Percentiles rank a stretch among this genome's conserved stretches.
Conservation (phyloP, 1,140 invertebrate genomes). For the Bombus terrestris region DNA sequence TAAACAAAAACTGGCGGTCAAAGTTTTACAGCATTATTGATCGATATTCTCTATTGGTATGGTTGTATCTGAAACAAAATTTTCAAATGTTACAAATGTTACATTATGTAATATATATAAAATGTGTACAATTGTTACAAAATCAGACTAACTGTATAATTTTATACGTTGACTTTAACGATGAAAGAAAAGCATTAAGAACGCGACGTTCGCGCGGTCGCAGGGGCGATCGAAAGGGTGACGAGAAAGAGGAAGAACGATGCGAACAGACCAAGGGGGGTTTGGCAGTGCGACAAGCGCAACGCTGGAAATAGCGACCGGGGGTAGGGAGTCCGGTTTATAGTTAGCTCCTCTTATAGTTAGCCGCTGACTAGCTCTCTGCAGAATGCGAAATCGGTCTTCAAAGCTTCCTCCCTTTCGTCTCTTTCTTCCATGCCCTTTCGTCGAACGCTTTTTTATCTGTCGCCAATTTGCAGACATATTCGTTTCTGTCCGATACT, state of each 20-base stretch:
- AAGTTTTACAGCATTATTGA: constrained; percentile 30
- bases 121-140: too few relatives aligned
- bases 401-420: constrained; percentile 32
- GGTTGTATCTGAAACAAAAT: constrained; percentile 27
- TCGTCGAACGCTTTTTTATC: constrained; percentile 1
- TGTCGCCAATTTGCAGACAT: constrained; percentile 31
- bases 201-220: constrained; percentile 1
- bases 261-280: constrained; percentile 43
- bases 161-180: too few relatives aligned
- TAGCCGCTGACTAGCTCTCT: constrained; percentile 74
- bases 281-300: constrained; percentile 73
- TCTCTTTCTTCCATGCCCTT: not conserved
- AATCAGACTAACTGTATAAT: too few relatives aligned
- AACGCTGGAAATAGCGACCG: constrained; percentile 72
- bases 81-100: not conserved
- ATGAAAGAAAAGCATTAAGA: not conserved
- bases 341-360: constrained; percentile 78
- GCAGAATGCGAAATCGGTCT: constrained; percentile 76
- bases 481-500: not conserved
- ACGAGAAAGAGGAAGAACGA: not conserved
- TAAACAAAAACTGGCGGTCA: not conserved
- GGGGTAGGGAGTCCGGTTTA: constrained; percentile 73
- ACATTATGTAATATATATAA: too few relatives aligned
- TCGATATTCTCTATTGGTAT: not conserved
- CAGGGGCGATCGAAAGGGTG: constrained; percentile 8